These are phyloP conservation scores for Harpagifer antarcticus DNA, from an alignment of 2,797 vertebrate species.

Conservation along the genomic window DNA sequence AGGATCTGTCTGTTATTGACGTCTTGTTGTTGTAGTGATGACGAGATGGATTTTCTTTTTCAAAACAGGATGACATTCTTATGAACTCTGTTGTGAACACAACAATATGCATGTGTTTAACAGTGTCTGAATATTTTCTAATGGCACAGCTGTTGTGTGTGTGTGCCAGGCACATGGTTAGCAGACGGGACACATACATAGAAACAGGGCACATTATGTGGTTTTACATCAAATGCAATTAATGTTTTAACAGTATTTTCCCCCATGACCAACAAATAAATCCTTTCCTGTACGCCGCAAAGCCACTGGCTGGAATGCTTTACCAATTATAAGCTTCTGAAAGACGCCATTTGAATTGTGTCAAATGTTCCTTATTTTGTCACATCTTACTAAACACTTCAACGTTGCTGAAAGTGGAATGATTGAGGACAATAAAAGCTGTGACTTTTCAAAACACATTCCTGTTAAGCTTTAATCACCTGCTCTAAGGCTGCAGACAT, in stretches of 20 bases:
- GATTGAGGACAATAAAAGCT: slow-evolving; percentile 46
- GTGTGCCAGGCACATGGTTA: slow-evolving; percentile 39
- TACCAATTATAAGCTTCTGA: slow-evolving; percentile 27
- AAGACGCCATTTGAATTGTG: slow-evolving; percentile 12
- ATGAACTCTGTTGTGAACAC: neutral
- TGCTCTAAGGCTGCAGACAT: slow-evolving; percentile 42
- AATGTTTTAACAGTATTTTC: slow-evolving; percentile 50
- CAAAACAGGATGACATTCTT: neutral
- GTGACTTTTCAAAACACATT: slow-evolving; percentile 19
- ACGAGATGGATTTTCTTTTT: slow-evolving; percentile 14
- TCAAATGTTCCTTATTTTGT: slow-evolving; percentile 31
- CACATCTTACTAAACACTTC: slow-evolving; percentile 41
- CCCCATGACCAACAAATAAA: slow-evolving; percentile 55
- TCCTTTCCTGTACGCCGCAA: slow-evolving; percentile 37
- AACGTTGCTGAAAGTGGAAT: slow-evolving; percentile 23
- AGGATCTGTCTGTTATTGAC: neutral
- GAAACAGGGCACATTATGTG: slow-evolving; percentile 31
- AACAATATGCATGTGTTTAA: neutral
- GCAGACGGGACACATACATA: slow-evolving; percentile 44
- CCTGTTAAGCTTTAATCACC: slow-evolving; percentile 47
- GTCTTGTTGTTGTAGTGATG: slow-evolving; percentile 9
- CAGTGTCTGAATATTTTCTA: neutral
- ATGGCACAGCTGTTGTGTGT: neutral
- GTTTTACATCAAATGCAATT: slow-evolving; percentile 42
- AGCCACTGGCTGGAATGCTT: slow-evolving; percentile 46